These are phyloP conservation scores for Mus minutoides DNA, from an alignment of 2,797 vertebrate genomes.

Conservation along the genomic window DNA sequence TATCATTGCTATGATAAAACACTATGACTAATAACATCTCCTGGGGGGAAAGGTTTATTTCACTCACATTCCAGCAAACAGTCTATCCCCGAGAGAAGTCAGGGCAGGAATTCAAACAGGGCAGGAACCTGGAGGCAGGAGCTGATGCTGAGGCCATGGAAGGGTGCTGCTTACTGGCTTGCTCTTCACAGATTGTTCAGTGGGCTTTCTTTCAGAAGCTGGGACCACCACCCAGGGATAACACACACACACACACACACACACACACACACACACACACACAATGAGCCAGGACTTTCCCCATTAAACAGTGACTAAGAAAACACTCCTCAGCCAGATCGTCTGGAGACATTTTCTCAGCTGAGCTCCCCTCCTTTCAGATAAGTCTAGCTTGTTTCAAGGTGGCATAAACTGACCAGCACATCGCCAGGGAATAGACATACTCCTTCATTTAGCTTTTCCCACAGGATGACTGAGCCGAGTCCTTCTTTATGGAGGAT, in stretches of 20 bases:
- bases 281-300: background rate
- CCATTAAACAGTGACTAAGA: background rate
- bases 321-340: background rate
- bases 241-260: background rate
- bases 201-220: background rate
- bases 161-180: background rate
- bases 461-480: background rate
- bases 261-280: background rate
- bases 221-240: background rate
- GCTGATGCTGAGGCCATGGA: background rate
- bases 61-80: background rate
- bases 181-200: background rate
- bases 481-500: background rate
- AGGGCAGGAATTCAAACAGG: background rate
- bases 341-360: background rate
- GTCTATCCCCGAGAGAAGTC: background rate
- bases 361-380: background rate
- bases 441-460: background rate
- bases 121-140: background rate
- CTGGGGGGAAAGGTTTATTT: background rate
- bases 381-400: background rate
- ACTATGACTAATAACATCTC: background rate
- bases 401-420: background rate
- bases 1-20: background rate
- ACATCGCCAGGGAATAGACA: background rate